Base-by-base conservation (phyloP, 2,113 vertebrate genomes). In the Cochlearius cochlearius region DNA sequence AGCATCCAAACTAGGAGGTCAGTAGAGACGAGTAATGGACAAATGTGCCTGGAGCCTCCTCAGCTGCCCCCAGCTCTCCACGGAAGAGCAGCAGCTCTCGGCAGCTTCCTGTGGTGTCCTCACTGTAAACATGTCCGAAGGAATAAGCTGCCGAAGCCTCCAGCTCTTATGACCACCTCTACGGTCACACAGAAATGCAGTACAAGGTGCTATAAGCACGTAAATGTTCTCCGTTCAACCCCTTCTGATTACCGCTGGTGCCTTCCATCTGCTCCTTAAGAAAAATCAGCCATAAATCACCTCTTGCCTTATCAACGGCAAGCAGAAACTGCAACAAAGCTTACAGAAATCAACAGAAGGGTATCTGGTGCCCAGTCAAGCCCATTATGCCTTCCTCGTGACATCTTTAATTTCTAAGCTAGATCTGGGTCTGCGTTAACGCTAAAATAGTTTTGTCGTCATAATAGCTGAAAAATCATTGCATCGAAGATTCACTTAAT, bases 191-290 rank as follows among this genome's bases (percentile, higher is more conserved):
- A 52, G 25, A 86, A 92, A 56, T 10, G 22, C 11, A 79, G 49
- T 12, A 86, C 1, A 2, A 68, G 26, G 13, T 66, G 25, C 39
- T 74, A 11, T 7, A 41, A 76, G 36, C 19, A 14, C 3, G 9
- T 3, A 69, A 73, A 69, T 11, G 2, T 39, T 62, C 22, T n/a
- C 43, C 72, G 47, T 4, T 90, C 25, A 60, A 56, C 45, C 27
- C 1, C 0, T 49, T 68, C 30, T 32, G 8, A 77, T 83, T 32
- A 36, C 12, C 49, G n/a, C 11, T 45, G 1, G 4, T 69, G 32
- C 15, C 15, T 71, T 67, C 38, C 32, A 36, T 19, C 71, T 30
- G 23, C 16, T 83, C 13, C 45, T 39, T 36, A 45, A 56, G 43
- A 60, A 73, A 86, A 86, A 63, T 38, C 4, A 0, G 9, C 9